Conservation (phyloP, 2,888 invertebrate species). For the Alentia gelatinosa region DNA sequence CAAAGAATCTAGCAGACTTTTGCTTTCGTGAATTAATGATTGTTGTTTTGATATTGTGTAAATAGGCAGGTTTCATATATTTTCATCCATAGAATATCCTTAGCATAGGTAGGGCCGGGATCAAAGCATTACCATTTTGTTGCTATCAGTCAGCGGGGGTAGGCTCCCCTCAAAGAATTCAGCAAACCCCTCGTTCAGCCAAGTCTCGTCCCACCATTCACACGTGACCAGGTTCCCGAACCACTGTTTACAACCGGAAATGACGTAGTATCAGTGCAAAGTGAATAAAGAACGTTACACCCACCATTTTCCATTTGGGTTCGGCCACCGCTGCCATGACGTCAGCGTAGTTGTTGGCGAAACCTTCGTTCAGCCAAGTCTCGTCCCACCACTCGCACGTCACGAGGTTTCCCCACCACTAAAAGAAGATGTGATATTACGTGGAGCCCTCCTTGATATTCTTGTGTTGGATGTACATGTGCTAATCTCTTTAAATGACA, state of each 20-base stretch:
- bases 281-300: neutral
- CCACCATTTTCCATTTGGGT: constrained; percentile 51
- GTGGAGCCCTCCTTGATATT: too few species aligned
- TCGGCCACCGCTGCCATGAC: neutral
- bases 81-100: too few species aligned
- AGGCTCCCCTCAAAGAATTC: neutral
- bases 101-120: too few species aligned
- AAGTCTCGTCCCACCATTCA: constrained; percentile 53
- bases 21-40: too few species aligned
- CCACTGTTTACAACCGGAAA: constrained; percentile 32
- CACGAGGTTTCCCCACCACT: constrained; percentile 55
- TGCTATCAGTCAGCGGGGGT: neutral
- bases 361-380: constrained; percentile 54
- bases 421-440: neutral
- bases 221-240: constrained; percentile 48
- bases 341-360: constrained; percentile 47
- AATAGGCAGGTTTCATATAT: too few species aligned
- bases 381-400: constrained; percentile 57
- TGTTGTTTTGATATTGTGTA: too few species aligned
- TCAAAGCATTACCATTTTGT: neutral
- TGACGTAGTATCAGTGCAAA: neutral
- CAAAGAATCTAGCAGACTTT: too few species aligned
- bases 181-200: constrained; percentile 45
- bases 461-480: too few species aligned
- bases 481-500: too few species aligned